Percentiles rank a stretch among this genome's conserved stretches.
phyloP scores from a whole-genome alignment of 2,888 invertebrate genomes.

The Amaurobius ferox region DNA sequence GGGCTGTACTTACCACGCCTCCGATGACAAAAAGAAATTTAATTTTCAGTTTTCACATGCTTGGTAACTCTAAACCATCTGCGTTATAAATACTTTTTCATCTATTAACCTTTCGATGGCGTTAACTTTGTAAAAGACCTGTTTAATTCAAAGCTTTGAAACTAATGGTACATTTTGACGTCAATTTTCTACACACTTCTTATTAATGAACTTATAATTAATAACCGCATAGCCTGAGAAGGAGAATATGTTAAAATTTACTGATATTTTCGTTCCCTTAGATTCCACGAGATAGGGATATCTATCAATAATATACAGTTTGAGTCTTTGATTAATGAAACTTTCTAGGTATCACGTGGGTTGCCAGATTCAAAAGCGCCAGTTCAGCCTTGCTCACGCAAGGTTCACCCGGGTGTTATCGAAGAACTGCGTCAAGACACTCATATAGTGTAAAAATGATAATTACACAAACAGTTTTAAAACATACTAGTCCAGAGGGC shows the following conservation, averaged over 20 bases:
- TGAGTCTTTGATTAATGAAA: neutral
- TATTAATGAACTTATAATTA: conserved; percentile 4
- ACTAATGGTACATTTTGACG: neutral
- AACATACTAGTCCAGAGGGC: too few relatives aligned
- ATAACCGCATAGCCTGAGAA: neutral
- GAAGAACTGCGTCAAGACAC: too few relatives aligned
- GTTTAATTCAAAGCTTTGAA: conserved; percentile 14
- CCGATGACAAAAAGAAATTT: neutral
- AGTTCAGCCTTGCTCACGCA: too few relatives aligned
- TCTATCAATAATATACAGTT: neutral
- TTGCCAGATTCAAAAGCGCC: too few relatives aligned
- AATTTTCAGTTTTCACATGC: neutral
- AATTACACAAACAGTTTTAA: too few relatives aligned
- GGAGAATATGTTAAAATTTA: conserved; percentile 6
- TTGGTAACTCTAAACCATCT: neutral
- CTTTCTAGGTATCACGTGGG: too few relatives aligned
- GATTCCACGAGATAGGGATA: neutral
- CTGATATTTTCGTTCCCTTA: neutral
- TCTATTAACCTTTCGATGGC: neutral
- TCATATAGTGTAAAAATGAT: too few relatives aligned
- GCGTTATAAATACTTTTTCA: neutral
- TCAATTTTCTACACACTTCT: conserved; percentile 4
- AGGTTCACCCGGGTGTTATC: too few relatives aligned
- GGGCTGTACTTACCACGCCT: neutral
- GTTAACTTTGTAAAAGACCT: neutral